Conservation (phyloP, 2,888 invertebrate genomes). For the Pterostichus madidus region DNA sequence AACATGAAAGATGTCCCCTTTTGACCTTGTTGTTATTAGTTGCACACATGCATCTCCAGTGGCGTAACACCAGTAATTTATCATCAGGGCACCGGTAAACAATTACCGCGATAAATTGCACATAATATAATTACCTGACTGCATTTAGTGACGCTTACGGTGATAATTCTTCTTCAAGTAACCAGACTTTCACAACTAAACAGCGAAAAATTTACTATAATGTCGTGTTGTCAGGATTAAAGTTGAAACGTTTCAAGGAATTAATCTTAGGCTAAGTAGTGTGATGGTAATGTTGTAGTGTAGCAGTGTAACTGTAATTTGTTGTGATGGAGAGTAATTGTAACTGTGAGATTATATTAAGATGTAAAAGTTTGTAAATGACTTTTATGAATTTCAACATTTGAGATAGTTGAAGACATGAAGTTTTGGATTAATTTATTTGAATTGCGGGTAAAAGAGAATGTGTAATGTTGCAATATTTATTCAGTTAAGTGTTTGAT, state of each 20-base stretch:
- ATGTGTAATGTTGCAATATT: neutral
- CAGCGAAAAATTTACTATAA: constrained; percentile 34
- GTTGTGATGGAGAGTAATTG: constrained; percentile 39
- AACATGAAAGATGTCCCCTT: constrained; percentile 51
- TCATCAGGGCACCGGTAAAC: constrained; percentile 38
- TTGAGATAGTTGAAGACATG: neutral
- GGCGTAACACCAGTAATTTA: constrained; percentile 45
- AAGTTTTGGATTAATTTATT: neutral
- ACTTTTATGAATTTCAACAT: constrained; percentile 28
- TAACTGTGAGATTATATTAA: constrained; percentile 7
- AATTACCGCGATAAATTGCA: constrained; percentile 26
- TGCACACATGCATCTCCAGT: constrained; percentile 30
- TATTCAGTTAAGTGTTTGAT: neutral
- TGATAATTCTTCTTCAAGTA: constrained; percentile 22
- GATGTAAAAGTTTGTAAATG: constrained; percentile 19
- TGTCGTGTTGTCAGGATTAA: constrained; percentile 29
- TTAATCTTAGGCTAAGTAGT: constrained; percentile 39
- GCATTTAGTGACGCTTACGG: neutral
- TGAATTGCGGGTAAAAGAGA: neutral
- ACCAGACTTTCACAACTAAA: constrained; percentile 10
- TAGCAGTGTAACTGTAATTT: constrained; percentile 27
- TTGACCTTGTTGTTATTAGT: constrained; percentile 45
- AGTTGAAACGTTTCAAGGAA: constrained; percentile 11
- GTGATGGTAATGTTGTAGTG: constrained; percentile 2
- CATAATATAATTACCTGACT: constrained; percentile 8